These are phyloP conservation scores for Podargus strigoides DNA, from an alignment of 2,797 vertebrate genomes.

Conservation along the genomic window DNA sequence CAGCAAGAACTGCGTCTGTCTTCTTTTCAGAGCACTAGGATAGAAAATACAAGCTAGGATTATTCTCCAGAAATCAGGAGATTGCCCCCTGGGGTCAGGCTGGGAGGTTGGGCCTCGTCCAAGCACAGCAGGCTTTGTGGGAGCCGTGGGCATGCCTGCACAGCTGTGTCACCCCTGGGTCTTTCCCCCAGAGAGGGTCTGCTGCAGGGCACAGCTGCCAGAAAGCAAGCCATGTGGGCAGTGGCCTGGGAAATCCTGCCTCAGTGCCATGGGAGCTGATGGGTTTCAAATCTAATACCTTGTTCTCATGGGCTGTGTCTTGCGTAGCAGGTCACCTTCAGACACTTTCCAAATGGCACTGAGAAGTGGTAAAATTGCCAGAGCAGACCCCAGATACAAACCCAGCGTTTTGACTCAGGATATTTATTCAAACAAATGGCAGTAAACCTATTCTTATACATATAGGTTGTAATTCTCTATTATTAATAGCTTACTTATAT, in stretches of 20 bases:
- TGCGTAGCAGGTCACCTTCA: not conserved
- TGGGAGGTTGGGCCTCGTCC: not conserved
- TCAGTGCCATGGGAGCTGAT: accelerated
- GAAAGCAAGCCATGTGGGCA: not conserved
- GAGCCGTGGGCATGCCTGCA: not conserved
- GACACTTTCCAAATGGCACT: not conserved
- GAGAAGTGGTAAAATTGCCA: not conserved
- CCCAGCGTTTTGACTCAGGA: not conserved
- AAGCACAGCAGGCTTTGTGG: not conserved
- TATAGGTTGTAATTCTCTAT: not conserved
- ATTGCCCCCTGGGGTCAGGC: not conserved
- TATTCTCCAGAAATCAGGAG: not conserved
- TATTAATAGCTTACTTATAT: not conserved
- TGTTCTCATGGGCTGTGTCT: not conserved
- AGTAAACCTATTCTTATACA: not conserved
- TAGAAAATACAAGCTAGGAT: not conserved
- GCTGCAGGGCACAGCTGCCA: not conserved
- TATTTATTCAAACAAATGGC: not conserved
- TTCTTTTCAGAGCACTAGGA: not conserved
- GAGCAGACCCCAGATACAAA: not conserved
- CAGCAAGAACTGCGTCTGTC: not conserved
- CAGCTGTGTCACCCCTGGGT: accelerated
- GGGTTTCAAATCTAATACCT: not conserved
- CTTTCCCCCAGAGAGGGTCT: not conserved
- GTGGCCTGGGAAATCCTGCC: not conserved